Evolutionary conservation across 2,888 invertebrate genomes (phyloP).

Genomic region (Xanthorhoe designata): DNA sequence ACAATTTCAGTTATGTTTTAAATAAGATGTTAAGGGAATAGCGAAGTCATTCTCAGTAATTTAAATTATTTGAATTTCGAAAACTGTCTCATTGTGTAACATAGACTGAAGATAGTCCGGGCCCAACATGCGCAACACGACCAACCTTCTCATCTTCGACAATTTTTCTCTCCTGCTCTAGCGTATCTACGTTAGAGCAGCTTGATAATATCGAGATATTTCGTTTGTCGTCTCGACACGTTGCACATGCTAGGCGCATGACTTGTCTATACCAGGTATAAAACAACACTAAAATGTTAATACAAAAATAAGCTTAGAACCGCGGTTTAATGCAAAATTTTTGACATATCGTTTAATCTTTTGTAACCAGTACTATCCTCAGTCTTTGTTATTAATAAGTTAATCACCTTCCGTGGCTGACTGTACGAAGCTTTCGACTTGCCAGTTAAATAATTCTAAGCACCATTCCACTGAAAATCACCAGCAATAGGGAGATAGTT

Average conservation of each 20-base stretch:
- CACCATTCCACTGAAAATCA: constrained; percentile 33
- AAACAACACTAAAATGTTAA: too few species aligned
- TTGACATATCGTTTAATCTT: too few species aligned
- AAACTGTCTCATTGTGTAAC: background rate
- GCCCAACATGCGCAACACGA: too few species aligned
- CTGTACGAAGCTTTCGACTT: constrained; percentile 10
- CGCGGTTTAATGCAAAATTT: too few species aligned
- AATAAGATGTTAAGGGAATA: background rate
- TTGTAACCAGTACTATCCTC: background rate
- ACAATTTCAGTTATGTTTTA: background rate
- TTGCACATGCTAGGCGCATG: too few species aligned
- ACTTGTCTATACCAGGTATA: too few species aligned
- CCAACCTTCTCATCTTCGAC: too few species aligned
- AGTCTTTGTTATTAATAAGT: background rate
- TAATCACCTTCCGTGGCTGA: background rate
- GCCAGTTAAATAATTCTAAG: constrained; percentile 29
- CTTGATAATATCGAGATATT: too few species aligned
- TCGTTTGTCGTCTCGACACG: too few species aligned
- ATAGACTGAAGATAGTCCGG: background rate
- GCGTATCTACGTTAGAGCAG: too few species aligned
- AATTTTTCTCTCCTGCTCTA: too few species aligned
- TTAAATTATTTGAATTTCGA: background rate
- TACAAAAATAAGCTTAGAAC: too few species aligned
- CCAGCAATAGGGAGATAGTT: constrained; percentile 22
- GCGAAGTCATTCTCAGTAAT: background rate